Evolutionary conservation across 2,113 vertebrate species (phyloP).

Genomic region (Rhizomys pruinosus): DNA sequence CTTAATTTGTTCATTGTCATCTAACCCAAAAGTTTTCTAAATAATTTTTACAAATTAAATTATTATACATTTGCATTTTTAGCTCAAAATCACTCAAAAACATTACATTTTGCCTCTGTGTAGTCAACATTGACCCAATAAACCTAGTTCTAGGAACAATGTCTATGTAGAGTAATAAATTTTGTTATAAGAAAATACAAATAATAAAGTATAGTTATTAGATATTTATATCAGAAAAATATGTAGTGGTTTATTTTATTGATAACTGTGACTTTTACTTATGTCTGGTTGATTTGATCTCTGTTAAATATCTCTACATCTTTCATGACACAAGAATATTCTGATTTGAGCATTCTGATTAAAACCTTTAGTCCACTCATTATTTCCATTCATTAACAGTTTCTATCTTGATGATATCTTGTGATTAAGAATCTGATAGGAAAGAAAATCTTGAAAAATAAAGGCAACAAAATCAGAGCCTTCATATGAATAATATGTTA

Average conservation of each 20-base stretch:
- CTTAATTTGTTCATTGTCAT: neutral
- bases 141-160: neutral
- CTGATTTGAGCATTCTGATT: slow-evolving; percentile 9
- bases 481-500: neutral
- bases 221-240: slow-evolving; percentile 11
- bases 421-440: neutral
- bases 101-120: neutral
- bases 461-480: neutral
- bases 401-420: neutral
- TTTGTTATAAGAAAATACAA: neutral
- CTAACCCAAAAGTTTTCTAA: neutral
- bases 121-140: neutral
- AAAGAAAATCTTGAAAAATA: neutral
- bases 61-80: slow-evolving; percentile 10
- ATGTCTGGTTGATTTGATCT: neutral
- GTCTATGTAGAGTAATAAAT: neutral
- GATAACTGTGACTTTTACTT: neutral
- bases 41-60: neutral
- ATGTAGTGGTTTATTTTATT: neutral
- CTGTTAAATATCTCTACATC: slow-evolving; percentile 3
- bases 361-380: neutral
- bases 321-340: neutral
- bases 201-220: slow-evolving; percentile 2
- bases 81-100: neutral
- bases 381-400: slow-evolving; percentile 16